Evolutionary conservation across 2,888 invertebrate species (phyloP).

Genomic region (Drosophila birchii): DNA sequence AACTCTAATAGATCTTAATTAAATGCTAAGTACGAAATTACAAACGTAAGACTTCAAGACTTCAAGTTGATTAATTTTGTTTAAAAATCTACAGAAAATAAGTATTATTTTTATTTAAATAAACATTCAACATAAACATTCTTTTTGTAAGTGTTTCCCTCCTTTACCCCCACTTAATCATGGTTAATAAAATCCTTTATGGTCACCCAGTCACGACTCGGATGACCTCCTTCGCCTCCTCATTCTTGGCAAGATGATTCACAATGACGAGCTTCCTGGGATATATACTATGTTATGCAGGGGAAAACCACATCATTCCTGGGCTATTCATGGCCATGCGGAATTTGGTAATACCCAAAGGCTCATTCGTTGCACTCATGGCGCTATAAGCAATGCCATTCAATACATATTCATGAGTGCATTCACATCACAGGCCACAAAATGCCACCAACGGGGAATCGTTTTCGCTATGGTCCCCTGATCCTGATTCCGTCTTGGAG

Average conservation of each 20-base stretch:
- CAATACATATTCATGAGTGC: constrained; percentile 47
- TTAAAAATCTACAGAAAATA: too few species aligned
- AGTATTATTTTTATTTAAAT: too few species aligned
- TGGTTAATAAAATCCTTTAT: not conserved
- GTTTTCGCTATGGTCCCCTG: constrained; percentile 7
- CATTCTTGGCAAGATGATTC: not conserved
- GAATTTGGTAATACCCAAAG: constrained; percentile 18
- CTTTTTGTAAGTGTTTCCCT: not conserved
- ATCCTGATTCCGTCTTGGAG: not conserved
- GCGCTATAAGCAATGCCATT: constrained; percentile 16
- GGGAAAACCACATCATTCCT: not conserved
- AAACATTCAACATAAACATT: too few species aligned
- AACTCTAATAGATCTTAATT: too few species aligned
- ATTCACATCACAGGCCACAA: constrained; percentile 28
- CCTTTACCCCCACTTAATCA: not conserved
- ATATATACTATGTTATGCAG: not conserved
- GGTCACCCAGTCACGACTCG: not conserved
- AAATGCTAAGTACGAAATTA: not conserved
- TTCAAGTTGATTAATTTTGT: too few species aligned
- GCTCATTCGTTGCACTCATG: constrained; percentile 31
- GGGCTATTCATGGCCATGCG: not conserved
- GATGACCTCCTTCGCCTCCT: not conserved
- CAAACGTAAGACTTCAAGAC: too few species aligned
- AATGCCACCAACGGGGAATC: constrained; percentile 31
- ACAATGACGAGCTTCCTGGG: constrained; percentile 5